Conservation (phyloP, 2,797 vertebrate species). For the Tenualosa thibaudeaui region DNA sequence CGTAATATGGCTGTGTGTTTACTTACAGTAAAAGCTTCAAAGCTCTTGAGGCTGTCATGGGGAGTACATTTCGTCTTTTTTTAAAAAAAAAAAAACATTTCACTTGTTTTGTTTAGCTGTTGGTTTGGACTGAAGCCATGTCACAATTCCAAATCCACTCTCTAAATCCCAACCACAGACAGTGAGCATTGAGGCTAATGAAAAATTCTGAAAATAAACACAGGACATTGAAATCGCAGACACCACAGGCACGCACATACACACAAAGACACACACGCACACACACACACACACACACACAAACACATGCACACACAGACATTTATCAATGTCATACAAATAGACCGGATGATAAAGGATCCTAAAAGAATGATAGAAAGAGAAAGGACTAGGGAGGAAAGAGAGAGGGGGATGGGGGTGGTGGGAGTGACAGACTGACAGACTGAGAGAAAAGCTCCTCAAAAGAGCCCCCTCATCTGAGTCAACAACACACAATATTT, state of each 20-base stretch:
- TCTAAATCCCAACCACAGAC: constrained; percentile 6
- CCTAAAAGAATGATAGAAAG: no score
- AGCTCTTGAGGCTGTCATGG: not conserved
- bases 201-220: not conserved
- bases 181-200: constrained; percentile 3
- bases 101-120: not conserved
- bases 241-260: not conserved
- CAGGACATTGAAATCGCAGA: not conserved
- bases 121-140: not conserved
- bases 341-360: no score
- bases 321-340: no score
- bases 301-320: not conserved
- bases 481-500: not conserved
- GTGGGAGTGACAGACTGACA: no score
- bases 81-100: not conserved
- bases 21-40: constrained; percentile 9
- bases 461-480: not conserved
- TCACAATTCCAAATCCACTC: constrained; percentile 16
- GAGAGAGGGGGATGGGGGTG: no score
- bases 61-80: not conserved
- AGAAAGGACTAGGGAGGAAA: no score
- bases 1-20: not conserved
- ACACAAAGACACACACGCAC: not conserved
- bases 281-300: not conserved
- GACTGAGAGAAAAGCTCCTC: not conserved